Percentiles rank a stretch among this genome's conserved stretches.
Evolutionary conservation across 92 coral and sea anemone genomes (phyloP).

Genomic region (Diadumene lineata): DNA sequence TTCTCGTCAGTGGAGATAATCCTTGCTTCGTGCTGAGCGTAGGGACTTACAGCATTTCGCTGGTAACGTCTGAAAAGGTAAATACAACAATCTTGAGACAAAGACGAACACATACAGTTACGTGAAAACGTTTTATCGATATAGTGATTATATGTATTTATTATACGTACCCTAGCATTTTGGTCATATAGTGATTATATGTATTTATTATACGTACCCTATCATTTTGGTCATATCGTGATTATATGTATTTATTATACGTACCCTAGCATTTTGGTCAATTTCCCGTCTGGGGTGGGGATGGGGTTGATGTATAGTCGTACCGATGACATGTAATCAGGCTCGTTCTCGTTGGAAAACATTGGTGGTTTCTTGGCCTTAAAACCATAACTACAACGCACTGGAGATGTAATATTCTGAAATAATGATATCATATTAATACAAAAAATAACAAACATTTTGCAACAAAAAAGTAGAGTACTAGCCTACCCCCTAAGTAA

Average conservation of each 20-base stretch:
- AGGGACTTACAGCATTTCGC: constrained; percentile 30
- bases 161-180: too few species aligned
- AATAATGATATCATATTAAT: too few species aligned
- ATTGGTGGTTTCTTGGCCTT: constrained; percentile 53
- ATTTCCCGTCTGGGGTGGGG: constrained; percentile 73
- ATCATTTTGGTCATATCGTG: constrained; percentile 67
- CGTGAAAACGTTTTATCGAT: too few species aligned
- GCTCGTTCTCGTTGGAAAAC: constrained; percentile 69
- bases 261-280: constrained; percentile 73
- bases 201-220: too few species aligned
- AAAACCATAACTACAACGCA: constrained; percentile 71
- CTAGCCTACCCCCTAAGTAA: neutral
- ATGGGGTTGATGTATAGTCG: constrained; percentile 86
- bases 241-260: neutral
- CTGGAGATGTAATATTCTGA: constrained; percentile 73
- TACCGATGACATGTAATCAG: constrained; percentile 79
- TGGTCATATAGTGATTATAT: too few species aligned
- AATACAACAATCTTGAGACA: too few species aligned
- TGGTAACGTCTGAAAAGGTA: constrained; percentile 30
- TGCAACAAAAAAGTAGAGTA: too few species aligned
- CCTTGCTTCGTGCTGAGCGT: constrained; percentile 11
- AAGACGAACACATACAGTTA: too few species aligned
- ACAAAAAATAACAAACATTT: too few species aligned
- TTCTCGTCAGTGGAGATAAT: neutral
- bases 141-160: too few species aligned